Conservation (phyloP, 2,113 vertebrate genomes). For the Nesoenas mayeri region DNA sequence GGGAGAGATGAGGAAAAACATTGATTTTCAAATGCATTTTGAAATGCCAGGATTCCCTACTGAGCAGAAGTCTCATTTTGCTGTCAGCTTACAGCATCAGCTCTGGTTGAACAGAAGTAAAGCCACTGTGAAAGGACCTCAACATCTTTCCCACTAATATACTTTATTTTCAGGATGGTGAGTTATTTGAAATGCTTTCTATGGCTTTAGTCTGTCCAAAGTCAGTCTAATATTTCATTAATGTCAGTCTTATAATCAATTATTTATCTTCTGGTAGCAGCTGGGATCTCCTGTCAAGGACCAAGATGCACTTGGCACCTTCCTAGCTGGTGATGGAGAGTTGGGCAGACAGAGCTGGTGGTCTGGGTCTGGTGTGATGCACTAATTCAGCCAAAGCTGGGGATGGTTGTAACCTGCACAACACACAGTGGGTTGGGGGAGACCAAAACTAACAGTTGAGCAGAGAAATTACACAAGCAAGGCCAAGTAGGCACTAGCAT, state of each 20-base stretch:
- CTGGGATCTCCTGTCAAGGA: background rate
- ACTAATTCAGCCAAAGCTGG: background rate
- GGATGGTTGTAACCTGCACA: background rate
- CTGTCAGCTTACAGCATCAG: background rate
- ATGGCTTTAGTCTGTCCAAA: background rate
- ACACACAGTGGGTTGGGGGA: background rate
- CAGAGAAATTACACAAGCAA: background rate
- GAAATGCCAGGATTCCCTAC: background rate
- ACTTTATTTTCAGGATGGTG: background rate
- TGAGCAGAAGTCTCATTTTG: background rate
- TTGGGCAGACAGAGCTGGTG: background rate
- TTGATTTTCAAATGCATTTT: background rate
- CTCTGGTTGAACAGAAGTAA: background rate
- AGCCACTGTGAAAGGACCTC: background rate
- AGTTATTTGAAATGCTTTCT: conserved; percentile 41
- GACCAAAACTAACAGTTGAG: background rate
- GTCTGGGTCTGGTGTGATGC: background rate
- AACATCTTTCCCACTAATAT: background rate
- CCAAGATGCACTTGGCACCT: background rate
- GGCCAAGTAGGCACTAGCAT: background rate
- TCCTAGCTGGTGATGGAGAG: background rate
- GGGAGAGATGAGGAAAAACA: rapidly evolving
- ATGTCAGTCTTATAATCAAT: background rate
- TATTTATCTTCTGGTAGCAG: background rate
- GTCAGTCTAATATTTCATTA: background rate